Percentiles rank a stretch among this genome's conserved stretches.
phyloP scores from a whole-genome alignment of 2,797 vertebrate species.

The Sebastes oblongus region DNA sequence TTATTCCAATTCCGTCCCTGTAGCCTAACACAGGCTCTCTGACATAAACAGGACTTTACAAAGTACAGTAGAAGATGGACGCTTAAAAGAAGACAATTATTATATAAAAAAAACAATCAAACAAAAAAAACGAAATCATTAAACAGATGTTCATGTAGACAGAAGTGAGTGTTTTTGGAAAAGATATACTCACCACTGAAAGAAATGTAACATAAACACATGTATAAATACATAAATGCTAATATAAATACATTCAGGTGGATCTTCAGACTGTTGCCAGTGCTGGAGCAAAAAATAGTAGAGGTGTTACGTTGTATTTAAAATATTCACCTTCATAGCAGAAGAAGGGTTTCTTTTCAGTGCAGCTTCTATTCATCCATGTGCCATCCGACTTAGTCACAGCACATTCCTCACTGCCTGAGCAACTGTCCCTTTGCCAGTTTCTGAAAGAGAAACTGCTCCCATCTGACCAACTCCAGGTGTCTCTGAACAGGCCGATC shows the following conservation, averaged over 20 bases:
- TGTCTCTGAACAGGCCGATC: constrained; percentile 20
- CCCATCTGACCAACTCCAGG: constrained; percentile 37
- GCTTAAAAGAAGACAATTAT: too few species aligned
- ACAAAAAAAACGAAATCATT: too few species aligned
- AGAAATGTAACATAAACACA: not conserved
- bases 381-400: fast-evolving
- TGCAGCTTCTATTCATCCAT: fast-evolving
- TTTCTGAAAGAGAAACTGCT: constrained; percentile 6
- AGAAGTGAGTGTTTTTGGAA: not conserved
- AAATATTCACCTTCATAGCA: constrained; percentile 17
- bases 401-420: not conserved
- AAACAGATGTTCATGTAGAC: too few species aligned
- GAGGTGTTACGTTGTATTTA: not conserved
- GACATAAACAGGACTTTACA: too few species aligned
- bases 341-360: fast-evolving
- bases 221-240: not conserved
- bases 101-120: too few species aligned
- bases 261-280: not conserved
- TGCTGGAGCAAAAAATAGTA: not conserved
- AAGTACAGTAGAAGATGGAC: too few species aligned
- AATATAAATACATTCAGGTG: not conserved
- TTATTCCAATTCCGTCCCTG: too few species aligned
- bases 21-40: too few species aligned
- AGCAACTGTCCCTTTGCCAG: fast-evolving
- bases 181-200: not conserved